Evolutionary conservation across 1,140 invertebrate species (phyloP).

Genomic region (Thalassaphorura encarpata): DNA sequence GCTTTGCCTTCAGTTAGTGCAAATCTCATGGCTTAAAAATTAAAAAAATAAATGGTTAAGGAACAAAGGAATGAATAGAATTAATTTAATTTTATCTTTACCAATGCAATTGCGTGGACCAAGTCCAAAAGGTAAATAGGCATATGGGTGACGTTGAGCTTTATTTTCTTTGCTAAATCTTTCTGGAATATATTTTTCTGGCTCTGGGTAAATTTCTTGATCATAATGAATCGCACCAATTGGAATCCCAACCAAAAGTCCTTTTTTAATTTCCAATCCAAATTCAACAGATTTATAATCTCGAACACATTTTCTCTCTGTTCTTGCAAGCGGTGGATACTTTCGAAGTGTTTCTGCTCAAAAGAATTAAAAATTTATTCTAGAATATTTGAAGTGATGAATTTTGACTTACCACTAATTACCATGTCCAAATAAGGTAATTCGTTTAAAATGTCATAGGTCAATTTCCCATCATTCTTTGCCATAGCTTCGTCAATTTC

Average conservation of each 20-base stretch:
- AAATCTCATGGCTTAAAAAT: no score
- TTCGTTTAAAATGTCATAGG: constrained; percentile 36
- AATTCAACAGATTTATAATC: constrained; percentile 41
- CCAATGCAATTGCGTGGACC: constrained; percentile 44
- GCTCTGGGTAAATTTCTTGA: constrained; percentile 53
- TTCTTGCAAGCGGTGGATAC: constrained; percentile 39
- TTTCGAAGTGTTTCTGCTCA: constrained; percentile 44
- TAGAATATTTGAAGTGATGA: no score
- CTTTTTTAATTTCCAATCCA: constrained; percentile 53
- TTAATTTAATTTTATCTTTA: no score
- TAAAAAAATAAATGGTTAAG: no score
- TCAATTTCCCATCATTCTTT: constrained; percentile 33
- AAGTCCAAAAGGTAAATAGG: constrained; percentile 46
- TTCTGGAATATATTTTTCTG: constrained; percentile 42
- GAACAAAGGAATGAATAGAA: no score
- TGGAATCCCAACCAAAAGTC: constrained; percentile 52
- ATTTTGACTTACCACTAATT: no score
- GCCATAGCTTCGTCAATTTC: constrained; percentile 39
- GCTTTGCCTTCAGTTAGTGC: no score
- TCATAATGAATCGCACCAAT: constrained; percentile 59
- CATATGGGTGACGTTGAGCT: constrained; percentile 40
- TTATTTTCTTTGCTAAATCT: constrained; percentile 41
- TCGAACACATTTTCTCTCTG: constrained; percentile 38
- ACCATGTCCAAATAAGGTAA: constrained; percentile 39
- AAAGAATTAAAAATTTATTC: no score